phyloP scores from a whole-genome alignment of 2,888 invertebrate species.

The Cheilosia soror region DNA sequence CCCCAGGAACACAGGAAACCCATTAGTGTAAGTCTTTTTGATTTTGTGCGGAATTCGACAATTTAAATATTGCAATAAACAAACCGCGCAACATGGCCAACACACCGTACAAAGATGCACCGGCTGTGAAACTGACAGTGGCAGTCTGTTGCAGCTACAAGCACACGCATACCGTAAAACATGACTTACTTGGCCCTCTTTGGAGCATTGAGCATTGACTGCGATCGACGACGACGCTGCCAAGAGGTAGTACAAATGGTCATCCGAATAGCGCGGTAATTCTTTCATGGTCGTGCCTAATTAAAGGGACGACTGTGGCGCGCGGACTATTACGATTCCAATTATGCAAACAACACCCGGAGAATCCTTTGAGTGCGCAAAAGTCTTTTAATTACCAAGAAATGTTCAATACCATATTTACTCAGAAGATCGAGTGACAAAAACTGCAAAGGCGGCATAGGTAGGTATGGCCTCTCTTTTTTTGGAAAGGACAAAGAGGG shows the following conservation, averaged over 20 bases:
- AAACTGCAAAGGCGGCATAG: constrained; percentile 20
- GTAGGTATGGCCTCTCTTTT: neutral
- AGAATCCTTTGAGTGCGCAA: constrained; percentile 50
- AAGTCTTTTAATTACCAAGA: constrained; percentile 56
- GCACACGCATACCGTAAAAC: constrained; percentile 73
- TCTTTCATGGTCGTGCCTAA: constrained; percentile 59
- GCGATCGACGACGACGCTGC: constrained; percentile 17
- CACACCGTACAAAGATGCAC: constrained; percentile 71
- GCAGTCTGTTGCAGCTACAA: constrained; percentile 66
- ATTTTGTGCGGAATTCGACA: constrained; percentile 69
- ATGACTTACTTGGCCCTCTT: constrained; percentile 69
- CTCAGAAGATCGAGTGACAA: constrained; percentile 22
- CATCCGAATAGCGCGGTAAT: constrained; percentile 16
- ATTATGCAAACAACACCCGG: constrained; percentile 73
- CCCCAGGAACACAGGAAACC: constrained; percentile 74
- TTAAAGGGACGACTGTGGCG: constrained; percentile 58
- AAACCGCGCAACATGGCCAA: constrained; percentile 68
- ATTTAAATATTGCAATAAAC: constrained; percentile 75
- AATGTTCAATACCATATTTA: constrained; percentile 59
- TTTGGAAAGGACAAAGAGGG: neutral
- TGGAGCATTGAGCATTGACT: constrained; percentile 6
- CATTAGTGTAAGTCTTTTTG: constrained; percentile 73
- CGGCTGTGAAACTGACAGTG: constrained; percentile 69
- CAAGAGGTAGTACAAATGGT: constrained; percentile 15
- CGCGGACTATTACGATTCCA: constrained; percentile 66